Conservation (phyloP, 2,888 invertebrate genomes). For the Dorcus parallelipipedus region DNA sequence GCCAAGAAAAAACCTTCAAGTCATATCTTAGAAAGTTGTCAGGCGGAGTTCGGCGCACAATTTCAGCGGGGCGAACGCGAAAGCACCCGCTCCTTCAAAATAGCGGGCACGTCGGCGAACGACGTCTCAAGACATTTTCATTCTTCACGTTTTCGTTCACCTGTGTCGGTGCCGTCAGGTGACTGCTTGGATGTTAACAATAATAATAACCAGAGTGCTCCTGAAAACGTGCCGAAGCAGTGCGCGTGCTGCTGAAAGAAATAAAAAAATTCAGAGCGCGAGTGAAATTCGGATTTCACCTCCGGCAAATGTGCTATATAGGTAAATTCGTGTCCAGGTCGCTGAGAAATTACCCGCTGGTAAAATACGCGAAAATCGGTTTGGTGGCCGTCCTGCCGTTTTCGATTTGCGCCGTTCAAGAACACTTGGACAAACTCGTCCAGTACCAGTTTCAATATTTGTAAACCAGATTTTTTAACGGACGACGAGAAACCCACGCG, state of each 20-base stretch:
- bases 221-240: no score
- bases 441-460: constrained; percentile 6
- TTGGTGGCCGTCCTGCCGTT: constrained; percentile 29
- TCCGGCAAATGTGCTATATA: background rate
- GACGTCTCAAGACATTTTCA: constrained; percentile 20
- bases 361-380: constrained; percentile 30
- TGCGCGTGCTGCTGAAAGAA: no score
- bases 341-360: background rate
- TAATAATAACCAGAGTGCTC: no score
- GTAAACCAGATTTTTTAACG: constrained; percentile 11
- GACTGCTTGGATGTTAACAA: background rate
- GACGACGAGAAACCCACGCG: background rate
- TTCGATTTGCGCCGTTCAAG: constrained; percentile 24
- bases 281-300: constrained; percentile 16
- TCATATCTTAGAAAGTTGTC: constrained; percentile 38
- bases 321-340: background rate
- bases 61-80: constrained; percentile 21
- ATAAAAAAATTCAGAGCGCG: no score
- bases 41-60: constrained; percentile 19
- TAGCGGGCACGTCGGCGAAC: background rate
- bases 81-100: constrained; percentile 6
- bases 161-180: constrained; percentile 21
- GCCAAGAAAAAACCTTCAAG: constrained; percentile 32
- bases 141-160: constrained; percentile 23
- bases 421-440: constrained; percentile 19